These are phyloP conservation scores for Idaea straminata DNA, from an alignment of 2,888 invertebrate species.

Conservation along the genomic window DNA sequence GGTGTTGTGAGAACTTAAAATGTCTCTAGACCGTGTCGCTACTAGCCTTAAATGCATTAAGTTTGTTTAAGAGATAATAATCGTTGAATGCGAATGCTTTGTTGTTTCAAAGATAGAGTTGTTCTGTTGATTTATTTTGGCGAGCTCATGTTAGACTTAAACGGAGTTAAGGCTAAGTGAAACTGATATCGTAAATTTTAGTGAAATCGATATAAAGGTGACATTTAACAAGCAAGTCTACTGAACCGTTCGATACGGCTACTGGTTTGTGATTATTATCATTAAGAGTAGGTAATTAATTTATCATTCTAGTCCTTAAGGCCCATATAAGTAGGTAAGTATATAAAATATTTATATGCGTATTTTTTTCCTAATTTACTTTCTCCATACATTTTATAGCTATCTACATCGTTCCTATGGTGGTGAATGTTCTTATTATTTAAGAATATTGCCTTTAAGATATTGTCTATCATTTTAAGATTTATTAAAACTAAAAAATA, in stretches of 20 bases:
- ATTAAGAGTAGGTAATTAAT: neutral
- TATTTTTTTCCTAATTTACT: too few relatives aligned
- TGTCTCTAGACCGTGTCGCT: constrained; percentile 78
- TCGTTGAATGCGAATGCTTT: constrained; percentile 71
- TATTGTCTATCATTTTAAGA: too few relatives aligned
- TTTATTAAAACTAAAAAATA: too few relatives aligned
- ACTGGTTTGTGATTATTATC: neutral
- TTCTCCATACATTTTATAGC: too few relatives aligned
- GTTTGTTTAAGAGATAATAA: constrained; percentile 79
- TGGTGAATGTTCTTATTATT: too few relatives aligned
- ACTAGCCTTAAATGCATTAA: constrained; percentile 78
- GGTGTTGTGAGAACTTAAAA: constrained; percentile 56
- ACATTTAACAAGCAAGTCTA: neutral
- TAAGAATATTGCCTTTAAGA: too few relatives aligned
- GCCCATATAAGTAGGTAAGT: neutral
- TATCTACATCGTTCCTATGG: too few relatives aligned
- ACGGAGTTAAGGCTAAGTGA: constrained; percentile 31
- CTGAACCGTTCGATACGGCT: neutral
- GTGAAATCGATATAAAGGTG: too few relatives aligned
- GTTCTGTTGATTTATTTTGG: constrained; percentile 76
- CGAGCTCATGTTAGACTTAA: constrained; percentile 67
- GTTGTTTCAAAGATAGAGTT: constrained; percentile 78
- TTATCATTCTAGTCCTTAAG: neutral
- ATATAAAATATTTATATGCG: too few relatives aligned
- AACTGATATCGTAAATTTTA: constrained; percentile 22